Evolutionary conservation across 2,797 vertebrate species (phyloP), one percentile per base, ranked within the genome.

Genomic region (Serranus cabrilla): DNA sequence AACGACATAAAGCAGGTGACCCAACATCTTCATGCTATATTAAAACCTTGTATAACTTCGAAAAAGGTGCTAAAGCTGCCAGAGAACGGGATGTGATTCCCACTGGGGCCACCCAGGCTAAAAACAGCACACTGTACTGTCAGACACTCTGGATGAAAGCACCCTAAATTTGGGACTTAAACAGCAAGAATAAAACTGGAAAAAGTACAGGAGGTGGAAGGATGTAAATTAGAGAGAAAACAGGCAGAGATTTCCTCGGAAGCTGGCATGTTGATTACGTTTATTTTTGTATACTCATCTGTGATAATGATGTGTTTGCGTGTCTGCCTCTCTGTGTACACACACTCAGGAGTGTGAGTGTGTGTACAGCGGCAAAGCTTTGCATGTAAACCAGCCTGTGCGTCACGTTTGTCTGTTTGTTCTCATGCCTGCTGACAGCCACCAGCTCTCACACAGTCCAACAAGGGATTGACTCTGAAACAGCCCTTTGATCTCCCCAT

Each of bases 341-440:
- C 50, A 52, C 63, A 23, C 50, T 43, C 34, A 23, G 47, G 45
- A 18, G 75, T 39, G 49, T 23, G 40, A 27, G 17, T 51, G 49
- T 49, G 47, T 50, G 49, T 50, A 20, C 43, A 39, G 76, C 46
- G 21, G 65, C 57, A 46, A 71, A 66, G 76, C 72, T 47, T 39
- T 77, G 74, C 58, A 58, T 88, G 82, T 85, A 77, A 89, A 87
- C 78, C 57, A 18, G 58, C 45, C 45, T 34, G 11, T 42, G 80
- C 34, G 10, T 85, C 71, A 71, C 82, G 59, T 76, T 76, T 54
- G 81, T 81, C 69, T 87, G 89, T 91, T 87, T 92, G 74, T 81
- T 90, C 81, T 91, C 85, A 89, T 89, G 62, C 64, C 81, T 57
- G 43, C 78, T 82, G 89, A 90, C 89, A 86, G 84, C 81, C 86